Evolutionary conservation across 2,888 invertebrate genomes (phyloP).

Genomic region (Ophion ellenae): DNA sequence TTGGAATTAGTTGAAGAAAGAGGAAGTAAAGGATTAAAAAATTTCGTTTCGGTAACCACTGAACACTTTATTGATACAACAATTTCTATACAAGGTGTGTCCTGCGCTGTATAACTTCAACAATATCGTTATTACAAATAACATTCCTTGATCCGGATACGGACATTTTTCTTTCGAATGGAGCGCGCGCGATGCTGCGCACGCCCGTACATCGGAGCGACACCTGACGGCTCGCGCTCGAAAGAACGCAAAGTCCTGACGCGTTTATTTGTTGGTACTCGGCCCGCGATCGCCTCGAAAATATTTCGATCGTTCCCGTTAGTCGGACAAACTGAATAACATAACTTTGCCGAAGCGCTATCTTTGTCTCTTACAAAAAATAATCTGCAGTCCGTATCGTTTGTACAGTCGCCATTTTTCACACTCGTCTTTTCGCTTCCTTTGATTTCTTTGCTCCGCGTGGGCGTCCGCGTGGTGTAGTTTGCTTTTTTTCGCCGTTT

Average conservation of each 20-base stretch:
- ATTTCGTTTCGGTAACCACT: conserved; percentile 76
- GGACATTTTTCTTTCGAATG: conserved; percentile 70
- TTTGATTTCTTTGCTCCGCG: background rate
- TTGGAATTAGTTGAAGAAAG: background rate
- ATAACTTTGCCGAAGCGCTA: background rate
- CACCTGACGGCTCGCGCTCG: background rate
- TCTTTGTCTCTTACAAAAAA: background rate
- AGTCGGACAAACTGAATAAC: background rate
- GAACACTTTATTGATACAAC: conserved; percentile 81
- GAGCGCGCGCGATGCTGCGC: background rate
- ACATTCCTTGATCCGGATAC: conserved; percentile 70
- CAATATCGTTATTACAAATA: conserved; percentile 74
- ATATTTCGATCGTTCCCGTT: background rate
- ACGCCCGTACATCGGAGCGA: background rate
- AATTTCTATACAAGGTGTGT: conserved; percentile 79
- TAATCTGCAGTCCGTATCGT: background rate
- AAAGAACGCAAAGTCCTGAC: background rate
- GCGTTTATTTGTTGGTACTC: background rate
- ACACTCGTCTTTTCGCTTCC: background rate
- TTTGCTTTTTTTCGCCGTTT: background rate
- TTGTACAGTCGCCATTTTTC: background rate
- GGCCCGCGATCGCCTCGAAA: background rate
- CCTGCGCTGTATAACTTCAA: conserved; percentile 72
- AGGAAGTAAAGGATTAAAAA: background rate
- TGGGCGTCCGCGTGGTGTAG: background rate